Evolutionary conservation across 2,888 invertebrate species (phyloP).

Genomic region (Heliconius aoede): DNA sequence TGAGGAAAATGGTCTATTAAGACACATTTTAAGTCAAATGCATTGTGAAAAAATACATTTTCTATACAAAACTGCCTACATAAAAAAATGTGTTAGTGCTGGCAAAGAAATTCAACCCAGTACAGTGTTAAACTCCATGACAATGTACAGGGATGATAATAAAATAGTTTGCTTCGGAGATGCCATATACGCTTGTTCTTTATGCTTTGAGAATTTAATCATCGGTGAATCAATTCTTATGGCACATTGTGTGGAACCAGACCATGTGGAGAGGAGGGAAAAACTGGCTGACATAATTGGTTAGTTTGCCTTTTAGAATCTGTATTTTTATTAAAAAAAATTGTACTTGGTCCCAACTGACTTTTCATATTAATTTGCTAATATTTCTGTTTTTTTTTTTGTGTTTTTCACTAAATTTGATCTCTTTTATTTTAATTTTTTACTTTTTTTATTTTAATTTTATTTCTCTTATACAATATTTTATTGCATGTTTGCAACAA

Average conservation of each 20-base stretch:
- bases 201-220: constrained; percentile 75
- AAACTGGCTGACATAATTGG: constrained; percentile 63
- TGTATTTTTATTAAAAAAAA: background rate
- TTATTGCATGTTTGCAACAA: constrained; percentile 31
- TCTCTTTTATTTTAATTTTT: constrained; percentile 19
- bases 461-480: constrained; percentile 19
- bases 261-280: constrained; percentile 64
- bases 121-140: constrained; percentile 76
- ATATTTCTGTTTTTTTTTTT: constrained; percentile 1
- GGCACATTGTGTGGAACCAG: constrained; percentile 65
- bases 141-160: constrained; percentile 76
- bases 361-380: constrained; percentile 18
- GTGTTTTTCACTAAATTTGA: constrained; percentile 12
- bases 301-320: constrained; percentile 45
- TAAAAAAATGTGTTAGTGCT: constrained; percentile 70
- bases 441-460: constrained; percentile 19
- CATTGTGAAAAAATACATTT: constrained; percentile 79
- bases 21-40: constrained; percentile 67
- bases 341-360: constrained; percentile 7
- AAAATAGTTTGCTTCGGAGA: constrained; percentile 80
- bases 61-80: constrained; percentile 76
- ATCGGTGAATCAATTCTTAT: constrained; percentile 74
- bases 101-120: constrained; percentile 77
- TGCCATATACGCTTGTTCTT: constrained; percentile 72
- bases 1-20: constrained; percentile 68